Conservation (phyloP, 2,888 invertebrate genomes). For the Hemistola chrysoprasaria region DNA sequence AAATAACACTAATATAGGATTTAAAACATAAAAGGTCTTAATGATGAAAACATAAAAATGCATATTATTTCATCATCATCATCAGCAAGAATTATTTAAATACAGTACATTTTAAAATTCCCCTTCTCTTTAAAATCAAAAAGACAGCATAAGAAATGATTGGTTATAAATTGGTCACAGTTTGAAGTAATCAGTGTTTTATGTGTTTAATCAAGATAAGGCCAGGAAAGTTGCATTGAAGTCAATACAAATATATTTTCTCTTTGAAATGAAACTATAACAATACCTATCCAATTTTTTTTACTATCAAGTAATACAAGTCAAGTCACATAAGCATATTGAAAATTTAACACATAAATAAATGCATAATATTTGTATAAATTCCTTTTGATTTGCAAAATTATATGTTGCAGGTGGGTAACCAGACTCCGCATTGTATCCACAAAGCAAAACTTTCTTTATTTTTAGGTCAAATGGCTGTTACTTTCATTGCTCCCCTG, state of each 20-base stretch:
- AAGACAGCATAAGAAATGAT: too few relatives aligned
- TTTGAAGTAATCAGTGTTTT: constrained; percentile 22
- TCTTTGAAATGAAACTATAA: neutral
- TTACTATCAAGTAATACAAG: neutral
- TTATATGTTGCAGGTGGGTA: constrained; percentile 75
- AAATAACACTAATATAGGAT: too few relatives aligned
- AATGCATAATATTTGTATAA: constrained; percentile 30
- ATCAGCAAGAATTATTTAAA: too few relatives aligned
- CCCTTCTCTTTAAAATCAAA: too few relatives aligned
- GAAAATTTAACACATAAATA: constrained; percentile 15
- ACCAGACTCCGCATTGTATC: constrained; percentile 52
- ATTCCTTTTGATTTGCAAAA: constrained; percentile 58
- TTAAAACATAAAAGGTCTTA: too few relatives aligned
- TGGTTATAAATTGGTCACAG: constrained; percentile 3
- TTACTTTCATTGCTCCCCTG: constrained; percentile 20
- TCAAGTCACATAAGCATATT: neutral
- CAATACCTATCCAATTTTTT: constrained; percentile 1
- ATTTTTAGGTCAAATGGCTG: constrained; percentile 31
- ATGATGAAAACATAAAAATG: too few relatives aligned
- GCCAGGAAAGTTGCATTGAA: constrained; percentile 1
- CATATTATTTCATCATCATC: too few relatives aligned
- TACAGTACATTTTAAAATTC: too few relatives aligned
- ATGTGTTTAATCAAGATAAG: constrained; percentile 13
- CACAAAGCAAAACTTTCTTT: constrained; percentile 28
- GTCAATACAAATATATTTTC: neutral